A percentile compares a stretch with the other conserved stretches of the same genome.
Evolutionary conservation across 2,888 invertebrate genomes (phyloP).

Genomic region (Callyntrura guangdongensis): DNA sequence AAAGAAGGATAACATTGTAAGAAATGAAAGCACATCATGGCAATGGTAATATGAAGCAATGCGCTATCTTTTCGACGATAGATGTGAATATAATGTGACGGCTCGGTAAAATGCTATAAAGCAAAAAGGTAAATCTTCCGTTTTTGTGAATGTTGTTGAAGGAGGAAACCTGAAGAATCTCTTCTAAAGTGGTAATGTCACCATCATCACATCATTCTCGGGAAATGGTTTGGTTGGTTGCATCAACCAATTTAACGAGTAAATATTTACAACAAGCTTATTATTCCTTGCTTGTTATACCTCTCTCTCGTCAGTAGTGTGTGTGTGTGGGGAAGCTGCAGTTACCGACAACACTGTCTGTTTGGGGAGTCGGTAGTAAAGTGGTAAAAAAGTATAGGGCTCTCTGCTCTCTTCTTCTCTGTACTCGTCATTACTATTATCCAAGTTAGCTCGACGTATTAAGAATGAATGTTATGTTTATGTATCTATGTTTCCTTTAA

Average conservation of each 20-base stretch:
- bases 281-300: constrained; percentile 77
- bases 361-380: constrained; percentile 17
- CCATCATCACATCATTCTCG: constrained; percentile 77
- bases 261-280: constrained; percentile 80
- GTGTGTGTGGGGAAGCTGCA: constrained; percentile 30
- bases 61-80: constrained; percentile 46
- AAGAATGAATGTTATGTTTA: constrained; percentile 74
- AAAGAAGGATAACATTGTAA: constrained; percentile 29
- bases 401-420: constrained; percentile 11
- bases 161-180: constrained; percentile 80
- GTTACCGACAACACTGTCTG: constrained; percentile 43
- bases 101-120: constrained; percentile 77
- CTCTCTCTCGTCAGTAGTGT: constrained; percentile 45
- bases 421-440: constrained; percentile 65
- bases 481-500: constrained; percentile 78
- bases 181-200: constrained; percentile 80
- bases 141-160: constrained; percentile 76
- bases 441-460: constrained; percentile 74
- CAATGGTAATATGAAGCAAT: background rate
- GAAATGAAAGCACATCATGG: constrained; percentile 59
- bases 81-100: constrained; percentile 50
- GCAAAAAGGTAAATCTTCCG: constrained; percentile 78
- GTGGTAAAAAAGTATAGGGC: constrained; percentile 6
- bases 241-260: constrained; percentile 81
- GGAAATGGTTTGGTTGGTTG: constrained; percentile 77